A percentile compares a stretch with the other conserved stretches of the same genome.
Evolutionary conservation across 2,888 invertebrate species (phyloP).

Genomic region (Keiferia lycopersicella): DNA sequence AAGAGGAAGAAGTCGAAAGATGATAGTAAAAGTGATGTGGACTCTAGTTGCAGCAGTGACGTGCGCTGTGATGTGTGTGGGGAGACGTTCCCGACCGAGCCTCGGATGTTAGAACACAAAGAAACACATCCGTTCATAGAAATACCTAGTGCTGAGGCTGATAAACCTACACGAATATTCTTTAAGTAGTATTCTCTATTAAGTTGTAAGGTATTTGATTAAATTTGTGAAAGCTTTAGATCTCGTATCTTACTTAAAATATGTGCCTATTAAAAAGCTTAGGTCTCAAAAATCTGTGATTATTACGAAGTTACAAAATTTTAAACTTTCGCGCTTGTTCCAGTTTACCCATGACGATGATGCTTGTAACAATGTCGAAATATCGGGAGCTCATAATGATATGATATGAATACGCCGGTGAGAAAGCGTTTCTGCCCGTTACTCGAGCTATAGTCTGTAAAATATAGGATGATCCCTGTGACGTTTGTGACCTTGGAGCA

Average conservation of each 20-base stretch:
- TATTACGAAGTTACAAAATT: not conserved
- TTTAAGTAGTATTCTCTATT: conserved; percentile 57
- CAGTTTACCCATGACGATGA: no score
- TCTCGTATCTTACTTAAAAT: conserved; percentile 2
- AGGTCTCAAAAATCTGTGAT: not conserved
- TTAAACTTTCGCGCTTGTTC: no score
- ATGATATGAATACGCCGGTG: no score
- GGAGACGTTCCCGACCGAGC: conserved; percentile 60
- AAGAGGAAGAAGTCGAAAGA: conserved; percentile 46
- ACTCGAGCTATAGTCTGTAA: no score
- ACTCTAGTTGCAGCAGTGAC: conserved; percentile 30
- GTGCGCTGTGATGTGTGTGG: conserved; percentile 71
- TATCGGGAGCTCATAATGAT: no score
- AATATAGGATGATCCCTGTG: no score
- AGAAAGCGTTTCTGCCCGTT: no score
- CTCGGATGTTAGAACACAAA: conserved; percentile 68
- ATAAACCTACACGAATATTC: conserved; percentile 75
- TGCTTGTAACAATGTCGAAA: no score
- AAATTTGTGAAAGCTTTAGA: not conserved
- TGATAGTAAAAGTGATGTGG: conserved; percentile 23
- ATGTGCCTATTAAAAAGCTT: not conserved
- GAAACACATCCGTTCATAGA: conserved; percentile 75
- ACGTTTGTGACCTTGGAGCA: no score
- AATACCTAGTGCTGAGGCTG: conserved; percentile 64
- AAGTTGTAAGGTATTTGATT: not conserved